Percentiles rank a stretch among this genome's conserved stretches.
Conservation (phyloP, 2,113 vertebrate species). For the Xiphorhynchus elegans region DNA sequence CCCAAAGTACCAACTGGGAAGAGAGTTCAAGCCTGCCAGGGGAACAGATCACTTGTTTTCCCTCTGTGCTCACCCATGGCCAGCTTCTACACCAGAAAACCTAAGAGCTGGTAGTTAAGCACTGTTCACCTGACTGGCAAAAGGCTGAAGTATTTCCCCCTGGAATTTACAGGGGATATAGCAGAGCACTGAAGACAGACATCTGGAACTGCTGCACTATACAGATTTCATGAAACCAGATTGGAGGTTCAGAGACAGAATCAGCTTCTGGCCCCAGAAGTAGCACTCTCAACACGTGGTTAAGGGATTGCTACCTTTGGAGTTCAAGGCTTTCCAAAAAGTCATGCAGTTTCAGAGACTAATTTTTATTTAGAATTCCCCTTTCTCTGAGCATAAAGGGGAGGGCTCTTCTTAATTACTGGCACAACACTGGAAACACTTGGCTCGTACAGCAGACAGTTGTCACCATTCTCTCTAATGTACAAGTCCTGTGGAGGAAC, state of each 20-base stretch:
- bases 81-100: background rate
- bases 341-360: background rate
- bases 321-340: background rate
- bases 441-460: background rate
- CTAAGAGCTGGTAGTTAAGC: background rate
- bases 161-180: background rate
- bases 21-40: background rate
- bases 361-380: background rate
- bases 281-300: accelerated
- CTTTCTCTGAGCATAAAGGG: background rate
- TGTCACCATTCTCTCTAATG: background rate
- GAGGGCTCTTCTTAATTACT: background rate
- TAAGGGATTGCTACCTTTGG: background rate
- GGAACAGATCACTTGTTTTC: background rate
- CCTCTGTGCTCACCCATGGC: background rate
- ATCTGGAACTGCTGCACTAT: background rate
- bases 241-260: background rate
- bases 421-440: background rate
- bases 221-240: background rate
- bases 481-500: background rate
- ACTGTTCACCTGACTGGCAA: background rate
- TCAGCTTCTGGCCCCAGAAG: background rate
- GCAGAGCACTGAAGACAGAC: background rate
- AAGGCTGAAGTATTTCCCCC: background rate
- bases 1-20: background rate